Evolutionary conservation across 30 jellyfish, hydroid and myxozoan species (phyloP).

Genomic region (Turritopsis rubra): DNA sequence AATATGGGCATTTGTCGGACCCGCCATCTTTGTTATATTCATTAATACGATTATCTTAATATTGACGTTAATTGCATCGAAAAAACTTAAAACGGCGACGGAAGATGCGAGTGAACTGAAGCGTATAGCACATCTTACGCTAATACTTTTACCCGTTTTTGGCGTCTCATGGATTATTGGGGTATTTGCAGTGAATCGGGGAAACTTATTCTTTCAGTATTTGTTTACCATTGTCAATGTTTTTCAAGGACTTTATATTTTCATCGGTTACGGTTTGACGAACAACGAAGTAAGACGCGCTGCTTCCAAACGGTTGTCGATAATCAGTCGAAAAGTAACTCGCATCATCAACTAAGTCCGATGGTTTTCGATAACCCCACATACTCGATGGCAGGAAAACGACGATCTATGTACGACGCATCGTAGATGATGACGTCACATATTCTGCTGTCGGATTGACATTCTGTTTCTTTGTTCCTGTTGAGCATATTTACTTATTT

Average conservation of each 20-base stretch:
- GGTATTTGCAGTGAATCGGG: background rate
- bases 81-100: background rate
- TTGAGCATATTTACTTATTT: too few species aligned
- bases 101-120: background rate
- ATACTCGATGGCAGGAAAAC: background rate
- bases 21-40: conserved; percentile 50
- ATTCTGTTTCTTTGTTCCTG: background rate
- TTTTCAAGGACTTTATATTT: conserved; percentile 3
- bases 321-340: background rate
- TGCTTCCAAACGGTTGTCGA: background rate
- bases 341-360: background rate
- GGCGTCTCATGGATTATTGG: background rate
- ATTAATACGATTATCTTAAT: conserved; percentile 24
- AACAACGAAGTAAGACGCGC: conserved; percentile 6
- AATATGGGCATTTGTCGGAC: conserved; percentile 96
- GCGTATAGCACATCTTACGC: conserved; percentile 1
- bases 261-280: conserved; percentile 11
- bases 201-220: background rate
- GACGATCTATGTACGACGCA: background rate
- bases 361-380: background rate
- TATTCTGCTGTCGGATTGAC: too few species aligned
- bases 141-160: background rate
- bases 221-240: background rate
- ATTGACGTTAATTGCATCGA: background rate
- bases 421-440: too few species aligned